Percentiles rank a stretch among this genome's conserved stretches.
phyloP scores from a whole-genome alignment of 92 coral and sea anemone genomes.

The Phenganax stokvisi region DNA sequence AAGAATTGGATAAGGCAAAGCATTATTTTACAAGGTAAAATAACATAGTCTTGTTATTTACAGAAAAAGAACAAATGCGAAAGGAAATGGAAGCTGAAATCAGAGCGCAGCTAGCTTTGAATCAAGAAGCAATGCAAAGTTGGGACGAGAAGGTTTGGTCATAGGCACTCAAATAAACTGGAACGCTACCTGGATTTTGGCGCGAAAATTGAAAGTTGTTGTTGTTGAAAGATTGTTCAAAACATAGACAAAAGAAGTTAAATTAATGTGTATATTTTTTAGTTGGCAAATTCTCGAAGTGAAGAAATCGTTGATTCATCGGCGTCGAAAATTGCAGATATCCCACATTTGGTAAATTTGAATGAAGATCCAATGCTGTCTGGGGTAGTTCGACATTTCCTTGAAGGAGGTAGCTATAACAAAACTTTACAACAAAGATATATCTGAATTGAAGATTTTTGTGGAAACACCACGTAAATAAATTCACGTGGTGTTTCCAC shows the following conservation, averaged over 20 bases:
- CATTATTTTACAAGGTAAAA: constrained; percentile 54
- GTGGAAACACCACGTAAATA: too few relatives aligned
- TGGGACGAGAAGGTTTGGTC: constrained; percentile 92
- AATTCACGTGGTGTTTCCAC: too few relatives aligned
- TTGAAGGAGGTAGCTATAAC: constrained; percentile 58
- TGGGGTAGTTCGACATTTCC: constrained; percentile 81
- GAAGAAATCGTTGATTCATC: constrained; percentile 53
- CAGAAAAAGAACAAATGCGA: constrained; percentile 71
- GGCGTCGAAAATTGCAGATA: constrained; percentile 20
- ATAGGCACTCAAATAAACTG: neutral
- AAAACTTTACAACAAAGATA: neutral
- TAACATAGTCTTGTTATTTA: neutral
- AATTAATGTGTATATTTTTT: neutral
- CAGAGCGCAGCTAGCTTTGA: constrained; percentile 79
- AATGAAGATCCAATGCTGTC: constrained; percentile 90
- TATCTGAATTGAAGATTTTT: neutral
- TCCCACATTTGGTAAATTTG: constrained; percentile 78
- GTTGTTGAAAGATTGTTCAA: too few relatives aligned
- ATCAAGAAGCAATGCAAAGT: constrained; percentile 81
- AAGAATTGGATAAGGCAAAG: neutral
- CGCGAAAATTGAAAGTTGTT: too few relatives aligned
- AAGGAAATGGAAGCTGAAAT: constrained; percentile 77
- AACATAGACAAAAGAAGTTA: too few relatives aligned
- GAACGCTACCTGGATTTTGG: too few relatives aligned
- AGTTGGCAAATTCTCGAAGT: constrained; percentile 71